A percentile compares a stretch with the other conserved stretches of the same genome.
Conservation (phyloP, 2,113 vertebrate species). For the Camelus dromedarius region DNA sequence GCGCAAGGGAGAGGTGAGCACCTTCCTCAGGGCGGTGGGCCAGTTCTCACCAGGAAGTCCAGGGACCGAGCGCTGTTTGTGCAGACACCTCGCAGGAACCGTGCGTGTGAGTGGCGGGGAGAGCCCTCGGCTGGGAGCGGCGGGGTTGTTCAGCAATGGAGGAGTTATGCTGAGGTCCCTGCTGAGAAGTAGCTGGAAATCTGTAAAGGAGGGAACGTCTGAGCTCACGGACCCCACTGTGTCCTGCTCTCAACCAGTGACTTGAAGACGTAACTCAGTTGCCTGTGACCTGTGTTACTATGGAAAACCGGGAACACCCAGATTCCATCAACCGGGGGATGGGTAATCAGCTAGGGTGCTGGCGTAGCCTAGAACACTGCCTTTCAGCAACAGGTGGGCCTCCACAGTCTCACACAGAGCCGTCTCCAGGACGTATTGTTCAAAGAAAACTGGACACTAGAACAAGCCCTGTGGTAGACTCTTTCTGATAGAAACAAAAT, state of each 20-base stretch:
- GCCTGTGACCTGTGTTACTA: not conserved
- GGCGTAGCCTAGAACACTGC: not conserved
- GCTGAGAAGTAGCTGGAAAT: not conserved
- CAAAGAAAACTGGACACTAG: not conserved
- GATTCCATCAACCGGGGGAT: not conserved
- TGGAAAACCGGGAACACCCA: not conserved
- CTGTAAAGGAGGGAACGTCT: not conserved
- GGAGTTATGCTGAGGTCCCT: not conserved
- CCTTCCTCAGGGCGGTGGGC: too few relatives aligned
- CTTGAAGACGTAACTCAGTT: not conserved
- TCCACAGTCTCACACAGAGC: not conserved
- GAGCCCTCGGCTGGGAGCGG: not conserved
- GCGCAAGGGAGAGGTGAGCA: not conserved
- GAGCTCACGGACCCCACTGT: not conserved
- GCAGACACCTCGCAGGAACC: not conserved
- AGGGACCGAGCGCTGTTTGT: not conserved
- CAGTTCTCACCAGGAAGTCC: not conserved
- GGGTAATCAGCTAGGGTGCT: not conserved
- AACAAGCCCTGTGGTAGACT: not conserved
- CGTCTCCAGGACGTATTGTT: not conserved
- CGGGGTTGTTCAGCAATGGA: not conserved
- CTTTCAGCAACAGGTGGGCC: not conserved
- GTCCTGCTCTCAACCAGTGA: not conserved
- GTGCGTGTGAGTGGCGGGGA: too few relatives aligned
- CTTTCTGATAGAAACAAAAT: not conserved